Conservation (phyloP, 1,140 invertebrate genomes). For the Matsumurasca onukii region DNA sequence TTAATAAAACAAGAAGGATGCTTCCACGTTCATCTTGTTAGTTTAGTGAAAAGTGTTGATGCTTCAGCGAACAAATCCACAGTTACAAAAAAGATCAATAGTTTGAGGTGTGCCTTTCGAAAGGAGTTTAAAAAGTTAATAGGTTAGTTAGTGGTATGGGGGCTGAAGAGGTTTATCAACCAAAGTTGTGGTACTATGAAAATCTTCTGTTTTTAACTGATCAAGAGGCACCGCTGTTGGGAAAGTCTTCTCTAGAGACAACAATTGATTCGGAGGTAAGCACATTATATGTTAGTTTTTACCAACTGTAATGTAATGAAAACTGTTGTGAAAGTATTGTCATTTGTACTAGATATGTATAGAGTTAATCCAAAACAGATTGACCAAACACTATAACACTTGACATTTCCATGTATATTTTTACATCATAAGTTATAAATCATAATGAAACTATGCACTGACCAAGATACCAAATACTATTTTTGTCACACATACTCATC, state of each 20-base stretch:
- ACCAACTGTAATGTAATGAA: no score
- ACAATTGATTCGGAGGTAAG: not conserved
- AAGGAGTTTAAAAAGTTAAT: not conserved
- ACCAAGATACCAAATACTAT: not conserved
- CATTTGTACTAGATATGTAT: no score
- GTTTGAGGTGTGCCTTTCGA: not conserved
- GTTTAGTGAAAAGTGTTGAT: not conserved
- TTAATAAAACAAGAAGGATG: not conserved
- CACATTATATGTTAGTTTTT: no score
- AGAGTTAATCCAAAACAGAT: no score
- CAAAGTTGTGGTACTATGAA: not conserved
- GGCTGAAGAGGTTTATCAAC: not conserved
- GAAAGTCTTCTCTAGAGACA: not conserved
- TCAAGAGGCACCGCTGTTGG: not conserved
- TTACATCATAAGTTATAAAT: constrained; percentile 1
- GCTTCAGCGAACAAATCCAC: not conserved
- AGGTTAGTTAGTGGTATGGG: constrained; percentile 5
- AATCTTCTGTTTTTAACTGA: not conserved
- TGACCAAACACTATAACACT: not conserved
- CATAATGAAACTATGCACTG: not conserved
- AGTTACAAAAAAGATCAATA: not conserved
- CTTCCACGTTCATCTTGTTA: not conserved
- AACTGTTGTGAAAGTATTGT: no score
- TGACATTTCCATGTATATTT: no score
- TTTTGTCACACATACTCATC: constrained; percentile 20